Percentiles rank a stretch among this genome's conserved stretches.
Evolutionary conservation across 2,113 vertebrate species (phyloP).

Genomic region (Nycticorax nycticorax): DNA sequence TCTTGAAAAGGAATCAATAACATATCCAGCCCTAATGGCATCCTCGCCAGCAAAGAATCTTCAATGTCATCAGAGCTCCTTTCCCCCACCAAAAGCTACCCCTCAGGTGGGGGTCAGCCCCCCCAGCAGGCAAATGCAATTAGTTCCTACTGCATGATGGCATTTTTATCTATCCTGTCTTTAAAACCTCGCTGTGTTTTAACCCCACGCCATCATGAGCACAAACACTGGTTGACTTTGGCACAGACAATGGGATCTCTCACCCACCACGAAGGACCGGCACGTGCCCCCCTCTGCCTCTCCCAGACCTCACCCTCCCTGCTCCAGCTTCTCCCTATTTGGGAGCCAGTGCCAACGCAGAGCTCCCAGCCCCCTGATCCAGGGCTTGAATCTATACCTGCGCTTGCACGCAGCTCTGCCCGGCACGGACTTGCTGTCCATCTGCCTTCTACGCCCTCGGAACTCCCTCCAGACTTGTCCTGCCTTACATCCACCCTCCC

Average conservation of each 20-base stretch:
- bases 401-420: rapidly evolving
- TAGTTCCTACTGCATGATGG: neutral
- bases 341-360: neutral
- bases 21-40: neutral
- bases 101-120: neutral
- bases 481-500: neutral
- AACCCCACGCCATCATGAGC: rapidly evolving
- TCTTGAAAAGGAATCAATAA: neutral
- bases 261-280: neutral
- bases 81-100: neutral
- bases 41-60: neutral
- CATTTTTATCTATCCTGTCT: neutral
- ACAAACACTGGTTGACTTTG: neutral
- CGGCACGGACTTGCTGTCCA: rapidly evolving
- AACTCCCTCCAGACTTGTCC: neutral
- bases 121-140: neutral
- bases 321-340: neutral
- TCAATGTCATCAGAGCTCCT: neutral
- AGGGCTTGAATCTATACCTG: neutral
- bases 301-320: rapidly evolving
- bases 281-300: neutral
- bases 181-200: neutral
- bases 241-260: neutral
- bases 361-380: neutral
- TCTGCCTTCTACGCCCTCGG: rapidly evolving